phyloP scores from a whole-genome alignment of 2,888 invertebrate genomes.

The Encarsia formosa region DNA sequence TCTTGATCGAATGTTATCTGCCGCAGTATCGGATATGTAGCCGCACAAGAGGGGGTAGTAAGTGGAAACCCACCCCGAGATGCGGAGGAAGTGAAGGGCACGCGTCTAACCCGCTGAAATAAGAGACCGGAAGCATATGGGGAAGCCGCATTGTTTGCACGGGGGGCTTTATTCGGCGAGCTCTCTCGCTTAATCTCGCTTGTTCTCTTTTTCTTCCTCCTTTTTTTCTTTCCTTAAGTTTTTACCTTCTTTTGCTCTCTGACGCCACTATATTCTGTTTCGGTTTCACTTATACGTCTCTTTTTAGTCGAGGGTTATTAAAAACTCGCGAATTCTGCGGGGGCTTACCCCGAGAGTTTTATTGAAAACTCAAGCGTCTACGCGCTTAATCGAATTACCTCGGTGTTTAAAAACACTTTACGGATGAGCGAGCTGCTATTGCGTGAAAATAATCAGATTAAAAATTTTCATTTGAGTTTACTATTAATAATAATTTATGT shows the following conservation, averaged over 20 bases:
- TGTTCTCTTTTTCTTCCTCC: constrained; percentile 9
- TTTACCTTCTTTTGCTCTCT: not conserved
- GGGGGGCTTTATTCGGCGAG: constrained; percentile 37
- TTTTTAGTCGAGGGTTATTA: not conserved
- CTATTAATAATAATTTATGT: too few relatives aligned
- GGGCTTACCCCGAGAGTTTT: too few relatives aligned
- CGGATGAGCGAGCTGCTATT: too few relatives aligned
- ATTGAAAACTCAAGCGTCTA: too few relatives aligned
- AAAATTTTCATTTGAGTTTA: too few relatives aligned
- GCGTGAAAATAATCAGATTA: too few relatives aligned
- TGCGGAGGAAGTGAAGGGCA: constrained; percentile 39
- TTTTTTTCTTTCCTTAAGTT: not conserved
- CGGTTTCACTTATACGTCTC: constrained; percentile 5
- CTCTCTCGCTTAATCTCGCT: constrained; percentile 1
- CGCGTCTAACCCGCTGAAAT: constrained; percentile 47
- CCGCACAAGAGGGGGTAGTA: not conserved
- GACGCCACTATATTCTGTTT: not conserved
- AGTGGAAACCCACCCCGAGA: not conserved
- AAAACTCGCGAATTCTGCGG: not conserved
- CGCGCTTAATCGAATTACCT: too few relatives aligned
- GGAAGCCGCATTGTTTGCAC: constrained; percentile 48
- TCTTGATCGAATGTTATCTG: too few relatives aligned
- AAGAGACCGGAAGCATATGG: constrained; percentile 51
- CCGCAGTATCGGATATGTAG: not conserved
- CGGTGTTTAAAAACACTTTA: too few relatives aligned